Conservation (phyloP, 2,888 invertebrate species). For the Eledone cirrhosa region DNA sequence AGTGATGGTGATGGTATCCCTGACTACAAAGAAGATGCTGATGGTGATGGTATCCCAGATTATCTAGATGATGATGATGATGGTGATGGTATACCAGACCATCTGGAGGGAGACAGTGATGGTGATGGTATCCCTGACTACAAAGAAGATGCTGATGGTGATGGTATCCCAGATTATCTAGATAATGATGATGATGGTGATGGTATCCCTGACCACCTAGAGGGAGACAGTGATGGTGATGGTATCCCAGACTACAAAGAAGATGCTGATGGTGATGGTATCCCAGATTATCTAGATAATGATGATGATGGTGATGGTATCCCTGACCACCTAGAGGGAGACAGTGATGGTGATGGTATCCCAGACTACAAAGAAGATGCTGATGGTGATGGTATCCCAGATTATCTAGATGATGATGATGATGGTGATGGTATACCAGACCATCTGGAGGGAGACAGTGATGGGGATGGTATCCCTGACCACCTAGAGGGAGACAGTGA, state of each 20-base stretch:
- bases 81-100: constrained; percentile 54
- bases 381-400: constrained; percentile 53
- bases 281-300: constrained; percentile 51
- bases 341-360: constrained; percentile 56
- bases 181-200: constrained; percentile 54
- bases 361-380: constrained; percentile 47
- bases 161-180: constrained; percentile 57
- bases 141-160: constrained; percentile 56
- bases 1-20: constrained; percentile 59
- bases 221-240: constrained; percentile 47
- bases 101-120: constrained; percentile 46
- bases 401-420: constrained; percentile 53
- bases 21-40: constrained; percentile 55
- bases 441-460: constrained; percentile 44
- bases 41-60: constrained; percentile 47
- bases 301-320: constrained; percentile 63
- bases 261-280: constrained; percentile 47
- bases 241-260: constrained; percentile 48
- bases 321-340: constrained; percentile 44
- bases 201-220: constrained; percentile 48
- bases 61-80: constrained; percentile 51
- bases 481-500: constrained; percentile 48
- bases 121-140: constrained; percentile 62
- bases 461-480: constrained; percentile 57
- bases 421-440: constrained; percentile 60